These are phyloP conservation scores for Neotoma lepida DNA, from an alignment of 2,113 vertebrate genomes.

Conservation along the genomic window DNA sequence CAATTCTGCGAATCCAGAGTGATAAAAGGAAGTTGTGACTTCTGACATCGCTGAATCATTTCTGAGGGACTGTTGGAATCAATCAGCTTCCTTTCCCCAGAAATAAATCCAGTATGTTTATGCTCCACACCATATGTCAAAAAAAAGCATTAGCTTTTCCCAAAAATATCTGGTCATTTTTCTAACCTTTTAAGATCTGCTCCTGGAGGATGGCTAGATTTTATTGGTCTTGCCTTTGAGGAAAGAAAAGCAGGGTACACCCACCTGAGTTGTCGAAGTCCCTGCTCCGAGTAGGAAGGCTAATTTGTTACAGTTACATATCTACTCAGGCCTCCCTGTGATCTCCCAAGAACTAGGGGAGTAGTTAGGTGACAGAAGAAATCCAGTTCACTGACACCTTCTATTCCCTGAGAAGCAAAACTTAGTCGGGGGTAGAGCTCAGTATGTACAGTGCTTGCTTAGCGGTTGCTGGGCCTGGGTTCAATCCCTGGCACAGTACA, in stretches of 20 bases:
- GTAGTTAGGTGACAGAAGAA: not conserved
- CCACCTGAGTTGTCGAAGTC: slow-evolving; percentile 5
- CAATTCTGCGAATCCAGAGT: slow-evolving; percentile 74
- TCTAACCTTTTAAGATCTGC: slow-evolving; percentile 34
- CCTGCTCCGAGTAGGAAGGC: not conserved
- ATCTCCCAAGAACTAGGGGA: not conserved
- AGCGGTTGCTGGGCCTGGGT: not conserved
- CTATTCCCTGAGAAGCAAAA: not conserved
- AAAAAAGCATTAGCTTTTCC: slow-evolving; percentile 42
- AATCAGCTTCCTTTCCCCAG: slow-evolving; percentile 65
- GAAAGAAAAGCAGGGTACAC: not conserved
- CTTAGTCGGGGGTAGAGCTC: not conserved
- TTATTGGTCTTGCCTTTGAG: slow-evolving; percentile 40
- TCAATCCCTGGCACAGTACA: not conserved
- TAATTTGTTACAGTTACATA: not conserved
- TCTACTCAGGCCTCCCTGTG: not conserved
- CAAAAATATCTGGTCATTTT: not conserved
- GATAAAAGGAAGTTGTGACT: slow-evolving; percentile 80
- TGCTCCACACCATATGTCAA: slow-evolving; percentile 48
- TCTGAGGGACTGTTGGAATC: slow-evolving; percentile 71
- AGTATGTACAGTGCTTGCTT: not conserved
- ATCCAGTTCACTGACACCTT: not conserved
- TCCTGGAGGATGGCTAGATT: slow-evolving; percentile 15
- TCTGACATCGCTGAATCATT: slow-evolving; percentile 73
- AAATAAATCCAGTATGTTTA: slow-evolving; percentile 71